Evolutionary conservation across 1,140 invertebrate genomes (phyloP).

Genomic region (Hestina assimilis): DNA sequence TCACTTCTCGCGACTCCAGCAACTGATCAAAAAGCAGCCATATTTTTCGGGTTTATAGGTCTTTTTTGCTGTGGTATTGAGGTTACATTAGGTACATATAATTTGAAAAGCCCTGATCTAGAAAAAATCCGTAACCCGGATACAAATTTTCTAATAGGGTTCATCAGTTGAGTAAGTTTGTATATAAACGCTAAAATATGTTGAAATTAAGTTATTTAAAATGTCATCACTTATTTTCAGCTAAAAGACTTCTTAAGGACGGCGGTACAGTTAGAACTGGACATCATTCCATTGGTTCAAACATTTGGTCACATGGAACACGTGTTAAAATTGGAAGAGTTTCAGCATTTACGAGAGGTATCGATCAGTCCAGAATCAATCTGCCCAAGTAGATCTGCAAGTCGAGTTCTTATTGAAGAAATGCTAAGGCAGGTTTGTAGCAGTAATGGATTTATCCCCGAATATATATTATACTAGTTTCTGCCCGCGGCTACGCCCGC

Average conservation of each 20-base stretch:
- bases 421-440: conserved; percentile 90
- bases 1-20: no score
- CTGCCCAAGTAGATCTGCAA: conserved; percentile 88
- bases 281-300: conserved; percentile 95
- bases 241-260: conserved; percentile 44
- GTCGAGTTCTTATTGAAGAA: conserved; percentile 83
- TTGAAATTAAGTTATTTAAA: neutral
- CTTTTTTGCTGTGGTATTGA: no score
- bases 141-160: no score
- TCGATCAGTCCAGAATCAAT: conserved; percentile 88
- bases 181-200: neutral
- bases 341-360: conserved; percentile 87
- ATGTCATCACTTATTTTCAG: conserved; percentile 35
- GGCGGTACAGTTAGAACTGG: conserved; percentile 75
- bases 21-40: no score
- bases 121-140: no score
- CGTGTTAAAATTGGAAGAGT: conserved; percentile 89
- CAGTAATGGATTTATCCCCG: neutral
- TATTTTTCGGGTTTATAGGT: no score
- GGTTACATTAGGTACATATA: no score
- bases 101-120: no score
- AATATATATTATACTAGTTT: no score
- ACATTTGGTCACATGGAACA: conserved; percentile 98
- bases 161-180: neutral
- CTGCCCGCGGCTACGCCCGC: no score